Conservation (phyloP, 2,797 vertebrate genomes). For the Pseudopleuronectes americanus region DNA sequence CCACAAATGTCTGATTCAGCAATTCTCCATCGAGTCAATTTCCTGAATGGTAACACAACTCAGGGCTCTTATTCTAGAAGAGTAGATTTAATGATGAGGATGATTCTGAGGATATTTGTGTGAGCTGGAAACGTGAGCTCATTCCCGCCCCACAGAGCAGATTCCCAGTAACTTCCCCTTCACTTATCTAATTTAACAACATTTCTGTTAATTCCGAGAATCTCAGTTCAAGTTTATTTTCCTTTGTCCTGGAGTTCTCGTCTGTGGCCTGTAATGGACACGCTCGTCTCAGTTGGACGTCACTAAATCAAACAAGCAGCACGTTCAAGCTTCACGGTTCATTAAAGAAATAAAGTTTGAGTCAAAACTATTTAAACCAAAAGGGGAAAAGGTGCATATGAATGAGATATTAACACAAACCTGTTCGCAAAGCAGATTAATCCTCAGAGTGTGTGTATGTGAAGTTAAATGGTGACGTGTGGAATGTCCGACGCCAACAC, state of each 20-base stretch:
- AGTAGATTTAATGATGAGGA: no score
- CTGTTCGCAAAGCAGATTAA: background rate
- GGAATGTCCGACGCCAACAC: background rate
- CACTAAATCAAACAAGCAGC: constrained; percentile 38
- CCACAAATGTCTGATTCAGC: background rate
- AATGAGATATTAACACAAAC: background rate
- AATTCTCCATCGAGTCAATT: background rate
- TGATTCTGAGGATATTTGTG: no score
- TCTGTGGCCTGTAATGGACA: constrained; percentile 23
- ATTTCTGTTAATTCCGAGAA: background rate
- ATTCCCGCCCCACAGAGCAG: background rate
- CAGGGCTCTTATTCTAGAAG: no score
- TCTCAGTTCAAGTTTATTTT: constrained; percentile 4
- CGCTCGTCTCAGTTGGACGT: constrained; percentile 1
- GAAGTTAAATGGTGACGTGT: no score
- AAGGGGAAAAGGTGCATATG: no score
- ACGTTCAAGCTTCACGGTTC: background rate
- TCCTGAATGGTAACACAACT: no score
- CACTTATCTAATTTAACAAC: background rate
- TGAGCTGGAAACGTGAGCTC: no score
- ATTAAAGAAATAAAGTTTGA: background rate
- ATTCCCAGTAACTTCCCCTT: background rate
- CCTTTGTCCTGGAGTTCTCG: background rate
- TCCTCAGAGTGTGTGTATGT: no score
- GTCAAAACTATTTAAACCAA: background rate